Conservation (phyloP, 2,888 invertebrate species). For the Eupithecia vulgata region DNA sequence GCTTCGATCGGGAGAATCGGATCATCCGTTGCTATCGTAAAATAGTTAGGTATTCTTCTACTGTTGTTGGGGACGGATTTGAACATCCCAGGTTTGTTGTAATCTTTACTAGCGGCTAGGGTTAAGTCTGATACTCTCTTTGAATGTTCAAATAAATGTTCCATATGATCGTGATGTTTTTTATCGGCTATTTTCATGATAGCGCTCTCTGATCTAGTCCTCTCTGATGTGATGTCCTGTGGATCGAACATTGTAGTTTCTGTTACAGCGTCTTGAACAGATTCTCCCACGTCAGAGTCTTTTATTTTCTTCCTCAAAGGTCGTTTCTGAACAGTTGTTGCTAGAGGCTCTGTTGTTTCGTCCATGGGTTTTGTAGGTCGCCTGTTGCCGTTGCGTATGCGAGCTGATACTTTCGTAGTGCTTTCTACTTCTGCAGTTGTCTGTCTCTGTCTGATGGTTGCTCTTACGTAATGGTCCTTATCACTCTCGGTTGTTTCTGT, state of each 20-base stretch:
- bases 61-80: constrained; percentile 86
- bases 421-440: constrained; percentile 67
- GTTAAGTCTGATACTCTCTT: constrained; percentile 89
- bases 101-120: constrained; percentile 88
- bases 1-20: constrained; percentile 92
- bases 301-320: constrained; percentile 71
- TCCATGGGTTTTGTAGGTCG: constrained; percentile 68
- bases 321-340: constrained; percentile 63
- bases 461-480: constrained; percentile 55
- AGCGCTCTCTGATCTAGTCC: constrained; percentile 78
- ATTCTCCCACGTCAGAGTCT: constrained; percentile 72
- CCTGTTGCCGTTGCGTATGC: constrained; percentile 72
- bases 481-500: constrained; percentile 67
- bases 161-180: constrained; percentile 74
- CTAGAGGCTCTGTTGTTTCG: constrained; percentile 64
- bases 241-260: constrained; percentile 65
- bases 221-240: constrained; percentile 75
- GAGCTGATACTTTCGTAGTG: constrained; percentile 74
- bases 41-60: constrained; percentile 87
- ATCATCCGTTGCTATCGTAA: constrained; percentile 90
- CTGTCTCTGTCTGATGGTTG: constrained; percentile 65
- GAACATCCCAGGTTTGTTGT: constrained; percentile 88
- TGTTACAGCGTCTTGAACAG: constrained; percentile 72
- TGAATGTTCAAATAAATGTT: constrained; percentile 81
- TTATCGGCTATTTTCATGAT: constrained; percentile 85